Evolutionary conservation across 92 coral and sea anemone genomes (phyloP).

Genomic region (Metridium senile): DNA sequence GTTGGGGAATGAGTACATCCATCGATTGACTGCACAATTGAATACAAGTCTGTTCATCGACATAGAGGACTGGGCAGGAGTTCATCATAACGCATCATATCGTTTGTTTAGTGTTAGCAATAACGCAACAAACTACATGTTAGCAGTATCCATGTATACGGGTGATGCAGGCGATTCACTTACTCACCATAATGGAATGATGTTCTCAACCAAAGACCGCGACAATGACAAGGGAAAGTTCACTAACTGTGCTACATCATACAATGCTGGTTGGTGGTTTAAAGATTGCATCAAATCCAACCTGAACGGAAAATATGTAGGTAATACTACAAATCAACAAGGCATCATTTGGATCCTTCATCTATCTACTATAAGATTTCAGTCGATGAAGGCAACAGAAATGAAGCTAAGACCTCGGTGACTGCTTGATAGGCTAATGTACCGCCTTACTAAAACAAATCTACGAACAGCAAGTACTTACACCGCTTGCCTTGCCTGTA

Average conservation of each 20-base stretch:
- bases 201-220: conserved; percentile 40
- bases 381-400: conserved; percentile 18
- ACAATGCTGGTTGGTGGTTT: conserved; percentile 65
- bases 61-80: conserved; percentile 9
- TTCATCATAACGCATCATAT: conserved; percentile 8
- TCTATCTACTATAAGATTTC: neutral
- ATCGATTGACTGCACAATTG: conserved; percentile 6
- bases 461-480: too few species aligned
- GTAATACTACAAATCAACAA: neutral
- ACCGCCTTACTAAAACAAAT: too few species aligned
- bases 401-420: conserved; percentile 18
- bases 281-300: conserved; percentile 20
- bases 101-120: neutral
- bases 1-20: conserved; percentile 31
- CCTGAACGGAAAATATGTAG: conserved; percentile 49
- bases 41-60: neutral
- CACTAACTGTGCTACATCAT: conserved; percentile 28
- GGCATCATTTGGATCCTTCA: conserved; percentile 18
- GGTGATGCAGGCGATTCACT: conserved; percentile 57
- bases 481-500: too few species aligned
- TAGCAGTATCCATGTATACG: conserved; percentile 6
- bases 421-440: too few species aligned
- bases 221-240: conserved; percentile 18
- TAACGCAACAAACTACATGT: conserved; percentile 9
- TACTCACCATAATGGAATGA: conserved; percentile 11